Evolutionary conservation across 2,888 invertebrate species (phyloP).

Genomic region (Leptopilina syphax): DNA sequence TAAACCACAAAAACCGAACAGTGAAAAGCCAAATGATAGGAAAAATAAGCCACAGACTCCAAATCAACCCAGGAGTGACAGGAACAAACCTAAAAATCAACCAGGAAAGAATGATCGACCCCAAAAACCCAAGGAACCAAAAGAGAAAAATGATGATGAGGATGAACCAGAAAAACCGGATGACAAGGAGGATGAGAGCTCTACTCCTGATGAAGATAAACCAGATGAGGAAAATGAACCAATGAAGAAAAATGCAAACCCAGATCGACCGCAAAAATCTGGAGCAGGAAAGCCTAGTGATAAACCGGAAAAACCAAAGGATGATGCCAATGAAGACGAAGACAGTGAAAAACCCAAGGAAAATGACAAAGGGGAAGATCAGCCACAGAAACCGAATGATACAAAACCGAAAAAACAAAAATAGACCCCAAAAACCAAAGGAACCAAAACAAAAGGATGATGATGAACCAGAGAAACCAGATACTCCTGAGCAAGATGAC

Average conservation of each 20-base stretch:
- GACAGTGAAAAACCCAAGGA: background rate
- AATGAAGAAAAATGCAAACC: constrained; percentile 24
- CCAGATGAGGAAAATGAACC: background rate
- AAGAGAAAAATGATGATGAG: background rate
- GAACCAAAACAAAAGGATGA: too few relatives aligned
- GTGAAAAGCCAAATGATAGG: constrained; percentile 3
- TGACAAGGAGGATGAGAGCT: background rate
- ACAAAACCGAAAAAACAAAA: constrained; percentile 20
- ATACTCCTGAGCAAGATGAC: too few relatives aligned
- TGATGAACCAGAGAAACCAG: too few relatives aligned
- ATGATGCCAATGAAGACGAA: background rate
- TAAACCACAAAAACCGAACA: background rate
- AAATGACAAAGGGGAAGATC: background rate
- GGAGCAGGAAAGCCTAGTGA: background rate
- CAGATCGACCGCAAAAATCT: constrained; percentile 21
- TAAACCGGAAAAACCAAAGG: background rate
- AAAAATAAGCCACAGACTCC: background rate
- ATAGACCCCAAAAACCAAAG: background rate
- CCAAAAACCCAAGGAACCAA: background rate
- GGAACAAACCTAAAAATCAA: too few relatives aligned
- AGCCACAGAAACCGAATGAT: background rate
- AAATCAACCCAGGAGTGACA: background rate
- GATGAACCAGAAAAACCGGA: background rate
- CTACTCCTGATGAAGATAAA: background rate
- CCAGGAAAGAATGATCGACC: too few relatives aligned